Conservation (phyloP, 2,888 invertebrate genomes). For the Tanypteryx hageni region DNA sequence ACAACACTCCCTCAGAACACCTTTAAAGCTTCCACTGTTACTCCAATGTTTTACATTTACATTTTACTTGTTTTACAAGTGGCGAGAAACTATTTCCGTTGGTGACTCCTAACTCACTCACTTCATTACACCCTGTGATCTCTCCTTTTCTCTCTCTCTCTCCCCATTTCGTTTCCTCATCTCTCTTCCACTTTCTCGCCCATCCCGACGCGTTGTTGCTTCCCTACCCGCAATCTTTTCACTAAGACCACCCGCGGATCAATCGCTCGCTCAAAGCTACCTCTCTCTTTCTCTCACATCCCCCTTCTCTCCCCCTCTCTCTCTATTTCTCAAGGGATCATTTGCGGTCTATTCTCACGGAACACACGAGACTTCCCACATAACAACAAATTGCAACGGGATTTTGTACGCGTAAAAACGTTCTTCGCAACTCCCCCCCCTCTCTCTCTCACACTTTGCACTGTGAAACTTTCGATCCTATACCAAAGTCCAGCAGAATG, state of each 20-base stretch:
- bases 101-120: too few species aligned
- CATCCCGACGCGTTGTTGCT: background rate
- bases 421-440: background rate
- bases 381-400: too few species aligned
- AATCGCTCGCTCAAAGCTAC: background rate
- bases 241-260: conserved; percentile 18
- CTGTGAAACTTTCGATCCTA: too few species aligned
- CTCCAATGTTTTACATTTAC: too few species aligned
- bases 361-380: too few species aligned
- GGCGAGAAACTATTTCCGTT: too few species aligned
- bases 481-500: too few species aligned
- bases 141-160: background rate
- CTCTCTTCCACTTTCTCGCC: background rate
- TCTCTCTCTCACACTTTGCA: background rate
- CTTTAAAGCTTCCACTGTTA: too few species aligned
- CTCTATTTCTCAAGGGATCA: background rate
- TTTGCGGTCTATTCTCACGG: background rate
- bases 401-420: background rate
- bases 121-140: too few species aligned
- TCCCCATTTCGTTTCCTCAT: background rate
- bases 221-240: background rate
- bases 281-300: background rate
- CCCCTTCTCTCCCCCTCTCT: background rate
- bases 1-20: too few species aligned
- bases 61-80: too few species aligned